These are phyloP conservation scores for Hucho hucho DNA, from an alignment of 2,113 vertebrate genomes.

Conservation along the genomic window DNA sequence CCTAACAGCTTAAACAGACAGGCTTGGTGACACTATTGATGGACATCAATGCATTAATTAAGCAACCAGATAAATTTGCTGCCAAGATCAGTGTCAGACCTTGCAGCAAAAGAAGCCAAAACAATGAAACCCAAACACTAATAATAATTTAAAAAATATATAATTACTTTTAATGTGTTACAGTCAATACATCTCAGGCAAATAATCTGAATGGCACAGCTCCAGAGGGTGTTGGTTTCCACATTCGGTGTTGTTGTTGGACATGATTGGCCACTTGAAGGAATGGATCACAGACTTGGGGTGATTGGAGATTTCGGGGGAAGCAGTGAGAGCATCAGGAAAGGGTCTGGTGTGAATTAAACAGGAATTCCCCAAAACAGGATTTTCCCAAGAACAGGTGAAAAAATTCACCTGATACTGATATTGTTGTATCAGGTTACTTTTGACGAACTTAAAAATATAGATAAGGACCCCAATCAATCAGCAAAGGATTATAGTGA, in stretches of 20 bases:
- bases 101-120: not conserved
- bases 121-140: not conserved
- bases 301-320: not conserved
- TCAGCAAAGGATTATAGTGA: not conserved
- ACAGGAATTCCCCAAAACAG: conserved; percentile 12
- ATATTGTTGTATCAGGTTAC: conserved; percentile 16
- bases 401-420: conserved; percentile 24
- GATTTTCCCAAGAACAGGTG: conserved; percentile 18
- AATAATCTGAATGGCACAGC: conserved; percentile 1
- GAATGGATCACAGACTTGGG: not conserved
- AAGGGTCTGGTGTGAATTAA: conserved; percentile 32
- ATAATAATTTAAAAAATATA: not conserved
- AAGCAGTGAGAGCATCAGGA: not conserved
- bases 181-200: conserved; percentile 12
- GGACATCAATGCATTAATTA: not conserved
- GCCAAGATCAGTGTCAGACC: not conserved
- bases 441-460: conserved; percentile 4
- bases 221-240: conserved; percentile 10
- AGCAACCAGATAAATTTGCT: not conserved
- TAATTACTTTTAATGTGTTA: not conserved
- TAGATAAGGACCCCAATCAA: conserved; percentile 1
- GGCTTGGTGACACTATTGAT: not conserved
- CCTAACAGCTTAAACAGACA: not conserved
- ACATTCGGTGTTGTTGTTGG: conserved; percentile 24
- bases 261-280: not conserved